A percentile compares a stretch with the other conserved stretches of the same genome.
These are phyloP conservation scores for Pogonognathellus flavescens DNA, from an alignment of 1,140 invertebrate species.

Conservation along the genomic window DNA sequence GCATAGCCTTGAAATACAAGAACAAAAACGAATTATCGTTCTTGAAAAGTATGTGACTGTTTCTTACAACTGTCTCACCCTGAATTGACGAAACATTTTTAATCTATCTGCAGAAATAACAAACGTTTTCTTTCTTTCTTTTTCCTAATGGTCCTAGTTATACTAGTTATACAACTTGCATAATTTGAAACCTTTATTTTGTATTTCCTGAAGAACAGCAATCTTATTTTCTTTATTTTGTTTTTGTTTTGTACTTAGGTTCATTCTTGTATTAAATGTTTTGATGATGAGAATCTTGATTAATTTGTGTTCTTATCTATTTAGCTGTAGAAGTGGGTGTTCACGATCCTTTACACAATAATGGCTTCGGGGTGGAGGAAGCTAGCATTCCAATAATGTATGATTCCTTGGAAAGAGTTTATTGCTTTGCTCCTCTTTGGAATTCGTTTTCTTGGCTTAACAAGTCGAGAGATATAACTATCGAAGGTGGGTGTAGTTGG, in stretches of 20 bases:
- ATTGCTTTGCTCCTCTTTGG: slow-evolving; percentile 58
- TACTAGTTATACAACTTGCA: too few species aligned
- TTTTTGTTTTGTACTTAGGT: too few species aligned
- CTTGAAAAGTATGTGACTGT: slow-evolving; percentile 32
- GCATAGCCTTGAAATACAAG: slow-evolving; percentile 44
- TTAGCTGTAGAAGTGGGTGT: not conserved
- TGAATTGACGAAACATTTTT: too few species aligned
- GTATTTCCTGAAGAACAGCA: too few species aligned
- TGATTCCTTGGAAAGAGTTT: slow-evolving; percentile 28
- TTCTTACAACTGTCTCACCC: too few species aligned
- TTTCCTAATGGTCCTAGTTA: too few species aligned
- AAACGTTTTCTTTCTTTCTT: too few species aligned
- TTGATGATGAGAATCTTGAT: too few species aligned
- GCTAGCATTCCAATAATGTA: slow-evolving; percentile 23
- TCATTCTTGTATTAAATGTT: too few species aligned
- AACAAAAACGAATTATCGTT: slow-evolving; percentile 30
- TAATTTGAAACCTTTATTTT: too few species aligned
- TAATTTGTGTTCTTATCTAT: not conserved
- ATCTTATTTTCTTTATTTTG: too few species aligned
- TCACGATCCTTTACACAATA: not conserved
- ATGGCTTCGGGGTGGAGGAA: slow-evolving; percentile 21
- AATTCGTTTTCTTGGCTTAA: slow-evolving; percentile 54
- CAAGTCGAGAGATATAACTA: slow-evolving; percentile 33
- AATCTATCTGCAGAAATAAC: too few species aligned
- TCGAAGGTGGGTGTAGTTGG: not conserved